These are phyloP conservation scores for Toxotes chatareus DNA, from an alignment of 2,113 vertebrate genomes.

Conservation along the genomic window DNA sequence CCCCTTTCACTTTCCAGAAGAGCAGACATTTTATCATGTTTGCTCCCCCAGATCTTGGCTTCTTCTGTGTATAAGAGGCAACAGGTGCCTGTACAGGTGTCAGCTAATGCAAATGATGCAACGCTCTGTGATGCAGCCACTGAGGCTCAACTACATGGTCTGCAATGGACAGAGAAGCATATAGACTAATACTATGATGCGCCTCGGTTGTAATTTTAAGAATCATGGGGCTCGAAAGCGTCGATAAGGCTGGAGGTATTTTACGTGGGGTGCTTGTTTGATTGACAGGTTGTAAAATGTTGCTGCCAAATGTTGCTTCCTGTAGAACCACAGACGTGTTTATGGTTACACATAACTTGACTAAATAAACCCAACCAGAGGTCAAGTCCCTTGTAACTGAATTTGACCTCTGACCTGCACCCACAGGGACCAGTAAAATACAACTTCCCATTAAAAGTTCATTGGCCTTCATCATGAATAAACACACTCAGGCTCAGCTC, in stretches of 20 bases:
- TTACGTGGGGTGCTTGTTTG: background rate
- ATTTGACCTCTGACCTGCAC: constrained; percentile 25
- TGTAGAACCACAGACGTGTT: background rate
- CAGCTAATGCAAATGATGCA: background rate
- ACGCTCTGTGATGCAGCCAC: background rate
- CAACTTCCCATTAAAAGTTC: constrained; percentile 8
- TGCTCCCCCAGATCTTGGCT: background rate
- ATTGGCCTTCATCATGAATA: background rate
- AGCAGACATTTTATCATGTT: background rate
- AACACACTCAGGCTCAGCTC: background rate
- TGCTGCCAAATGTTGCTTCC: background rate
- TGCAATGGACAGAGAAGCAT: too few relatives aligned
- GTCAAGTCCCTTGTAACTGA: background rate
- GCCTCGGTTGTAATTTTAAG: background rate
- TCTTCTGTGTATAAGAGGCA: background rate
- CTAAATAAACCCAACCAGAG: constrained; percentile 3
- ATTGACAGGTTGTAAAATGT: background rate
- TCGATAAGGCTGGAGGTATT: background rate
- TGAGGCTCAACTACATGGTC: background rate
- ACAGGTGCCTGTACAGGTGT: background rate
- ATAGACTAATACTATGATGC: background rate
- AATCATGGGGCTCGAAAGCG: background rate
- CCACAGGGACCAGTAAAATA: background rate
- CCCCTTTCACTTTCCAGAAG: background rate
- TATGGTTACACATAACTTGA: background rate